Conservation (phyloP, 2,113 vertebrate species). For the Nannobrachium achirus region DNA sequence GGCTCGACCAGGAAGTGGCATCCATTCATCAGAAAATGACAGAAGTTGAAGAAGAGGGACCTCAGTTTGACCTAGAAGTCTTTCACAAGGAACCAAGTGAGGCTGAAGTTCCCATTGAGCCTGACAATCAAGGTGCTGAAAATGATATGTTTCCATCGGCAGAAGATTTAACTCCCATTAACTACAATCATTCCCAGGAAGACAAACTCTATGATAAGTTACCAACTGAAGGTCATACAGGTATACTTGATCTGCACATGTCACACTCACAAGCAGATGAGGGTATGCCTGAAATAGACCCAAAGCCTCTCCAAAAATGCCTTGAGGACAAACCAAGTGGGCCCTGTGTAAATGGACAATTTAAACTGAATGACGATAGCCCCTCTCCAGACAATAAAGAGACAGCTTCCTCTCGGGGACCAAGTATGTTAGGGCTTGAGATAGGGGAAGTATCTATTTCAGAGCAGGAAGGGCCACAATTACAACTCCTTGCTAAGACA, state of each 20-base stretch:
- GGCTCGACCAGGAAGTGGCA: slow-evolving; percentile 43
- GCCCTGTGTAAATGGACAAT: neutral
- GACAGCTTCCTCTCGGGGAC: neutral
- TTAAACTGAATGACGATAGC: neutral
- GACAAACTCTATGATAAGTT: neutral
- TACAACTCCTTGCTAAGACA: slow-evolving; percentile 12
- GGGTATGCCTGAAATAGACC: neutral
- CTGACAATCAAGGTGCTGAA: neutral
- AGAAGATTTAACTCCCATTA: neutral
- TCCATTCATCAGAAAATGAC: slow-evolving; percentile 29
- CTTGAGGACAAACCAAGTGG: neutral
- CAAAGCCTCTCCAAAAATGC: neutral
- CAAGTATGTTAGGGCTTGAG: slow-evolving; percentile 3
- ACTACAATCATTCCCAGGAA: neutral
- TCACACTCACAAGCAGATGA: neutral
- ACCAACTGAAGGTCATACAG: neutral
- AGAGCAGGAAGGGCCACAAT: slow-evolving; percentile 11
- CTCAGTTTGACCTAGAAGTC: neutral
- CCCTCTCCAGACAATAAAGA: neutral
- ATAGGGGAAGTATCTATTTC: slow-evolving; percentile 15
- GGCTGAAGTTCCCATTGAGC: neutral
- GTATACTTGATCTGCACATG: neutral
- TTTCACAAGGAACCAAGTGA: neutral
- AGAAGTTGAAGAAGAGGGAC: neutral
- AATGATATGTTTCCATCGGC: neutral